Percentiles rank a stretch among this genome's conserved stretches.
phyloP scores from a whole-genome alignment of 2,113 vertebrate species.

The Malurus melanocephalus region DNA sequence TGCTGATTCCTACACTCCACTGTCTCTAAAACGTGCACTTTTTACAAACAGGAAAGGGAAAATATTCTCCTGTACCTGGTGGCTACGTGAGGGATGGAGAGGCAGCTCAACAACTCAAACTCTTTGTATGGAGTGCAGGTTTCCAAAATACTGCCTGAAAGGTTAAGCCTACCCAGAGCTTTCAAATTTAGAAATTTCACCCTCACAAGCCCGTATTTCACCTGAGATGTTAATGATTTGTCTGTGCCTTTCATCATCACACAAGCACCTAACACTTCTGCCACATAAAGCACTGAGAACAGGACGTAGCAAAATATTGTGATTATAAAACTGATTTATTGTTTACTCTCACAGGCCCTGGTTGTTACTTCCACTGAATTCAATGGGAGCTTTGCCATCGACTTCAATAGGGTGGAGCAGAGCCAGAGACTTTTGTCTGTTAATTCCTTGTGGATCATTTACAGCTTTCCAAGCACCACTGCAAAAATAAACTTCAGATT shows the following conservation, averaged over 20 bases:
- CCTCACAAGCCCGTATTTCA: background rate
- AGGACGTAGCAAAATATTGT: background rate
- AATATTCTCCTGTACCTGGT: background rate
- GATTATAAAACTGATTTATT: slow-evolving; percentile 8
- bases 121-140: background rate
- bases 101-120: background rate
- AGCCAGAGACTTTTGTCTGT: slow-evolving; percentile 48
- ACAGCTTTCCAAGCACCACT: slow-evolving; percentile 49
- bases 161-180: background rate
- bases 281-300: background rate
- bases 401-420: slow-evolving; percentile 44
- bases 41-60: background rate
- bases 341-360: background rate
- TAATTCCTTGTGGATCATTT: slow-evolving; percentile 61
- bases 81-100: background rate
- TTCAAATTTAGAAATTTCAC: background rate
- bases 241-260: background rate
- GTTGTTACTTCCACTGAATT: slow-evolving; percentile 28
- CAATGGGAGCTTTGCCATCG: slow-evolving; percentile 11
- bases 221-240: background rate
- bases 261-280: background rate
- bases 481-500: slow-evolving; percentile 64
- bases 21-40: background rate
- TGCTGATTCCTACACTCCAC: background rate
- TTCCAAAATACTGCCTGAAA: background rate